Evolutionary conservation across 2,888 invertebrate genomes (phyloP).

Genomic region (Nomada hirtipes): DNA sequence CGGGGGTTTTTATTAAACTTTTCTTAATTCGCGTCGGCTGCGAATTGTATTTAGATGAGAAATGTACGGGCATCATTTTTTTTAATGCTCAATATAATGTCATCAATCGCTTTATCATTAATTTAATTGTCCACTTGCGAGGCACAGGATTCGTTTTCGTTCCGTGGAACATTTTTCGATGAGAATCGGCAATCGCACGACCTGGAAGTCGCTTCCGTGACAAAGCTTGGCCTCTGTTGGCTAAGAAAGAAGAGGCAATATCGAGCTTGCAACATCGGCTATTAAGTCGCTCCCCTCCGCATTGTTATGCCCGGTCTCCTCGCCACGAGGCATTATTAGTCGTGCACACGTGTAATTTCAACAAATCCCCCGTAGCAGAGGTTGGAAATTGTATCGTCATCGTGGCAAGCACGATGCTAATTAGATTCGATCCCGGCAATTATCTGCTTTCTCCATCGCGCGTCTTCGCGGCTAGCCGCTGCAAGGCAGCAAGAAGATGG

Average conservation of each 20-base stretch:
- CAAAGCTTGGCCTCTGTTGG: not conserved
- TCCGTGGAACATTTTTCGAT: too few relatives aligned
- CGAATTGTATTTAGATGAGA: too few relatives aligned
- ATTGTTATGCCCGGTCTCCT: conserved; percentile 22
- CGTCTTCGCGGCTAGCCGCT: conserved; percentile 57
- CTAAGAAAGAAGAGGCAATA: not conserved
- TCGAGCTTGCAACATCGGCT: conserved; percentile 16
- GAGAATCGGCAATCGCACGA: too few relatives aligned
- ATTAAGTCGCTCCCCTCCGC: conserved; percentile 28
- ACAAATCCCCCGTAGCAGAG: conserved; percentile 26
- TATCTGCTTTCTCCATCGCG: conserved; percentile 77
- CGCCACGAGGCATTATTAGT: conserved; percentile 34
- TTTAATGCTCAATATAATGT: too few relatives aligned
- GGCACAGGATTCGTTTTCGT: too few relatives aligned
- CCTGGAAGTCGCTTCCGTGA: conserved; percentile 9
- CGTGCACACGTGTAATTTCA: conserved; percentile 24
- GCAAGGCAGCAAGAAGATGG: conserved; percentile 13
- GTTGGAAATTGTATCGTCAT: conserved; percentile 29
- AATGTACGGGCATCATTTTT: too few relatives aligned
- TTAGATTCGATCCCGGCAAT: conserved; percentile 75
- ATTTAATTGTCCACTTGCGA: too few relatives aligned
- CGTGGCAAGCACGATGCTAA: conserved; percentile 67
- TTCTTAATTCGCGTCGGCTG: too few relatives aligned
- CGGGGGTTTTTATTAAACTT: too few relatives aligned
- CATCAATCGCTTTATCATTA: too few relatives aligned